Percentiles rank a stretch among this genome's conserved stretches.
These are phyloP conservation scores for Heliconius cydno DNA, from an alignment of 2,888 invertebrate species.

Conservation along the genomic window DNA sequence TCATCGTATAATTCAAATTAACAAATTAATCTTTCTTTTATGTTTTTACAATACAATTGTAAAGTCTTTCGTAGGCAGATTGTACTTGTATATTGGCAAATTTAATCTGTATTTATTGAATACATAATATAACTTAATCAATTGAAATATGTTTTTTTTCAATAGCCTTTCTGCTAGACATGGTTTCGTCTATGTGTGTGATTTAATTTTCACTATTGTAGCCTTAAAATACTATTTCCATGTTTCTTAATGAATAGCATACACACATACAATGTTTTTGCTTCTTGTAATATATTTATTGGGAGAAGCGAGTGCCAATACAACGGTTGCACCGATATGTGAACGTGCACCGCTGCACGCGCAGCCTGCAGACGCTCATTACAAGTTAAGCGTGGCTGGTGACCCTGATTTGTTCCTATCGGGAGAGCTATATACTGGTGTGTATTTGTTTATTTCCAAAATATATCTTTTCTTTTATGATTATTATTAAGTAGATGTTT, in stretches of 20 bases:
- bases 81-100: background rate
- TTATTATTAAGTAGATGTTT: no score
- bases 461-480: no score
- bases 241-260: background rate
- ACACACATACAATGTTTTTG: conserved; percentile 34
- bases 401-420: conserved; percentile 89
- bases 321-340: conserved; percentile 52
- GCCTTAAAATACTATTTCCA: background rate
- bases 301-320: conserved; percentile 32
- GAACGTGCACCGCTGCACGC: conserved; percentile 69
- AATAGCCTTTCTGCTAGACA: no score
- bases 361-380: conserved; percentile 86
- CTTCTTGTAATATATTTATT: conserved; percentile 29
- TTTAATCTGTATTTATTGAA: background rate
- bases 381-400: conserved; percentile 88
- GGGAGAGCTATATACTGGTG: conserved; percentile 90
- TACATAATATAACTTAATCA: no score
- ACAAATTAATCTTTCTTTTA: background rate
- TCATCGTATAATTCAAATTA: background rate
- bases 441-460: background rate
- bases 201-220: background rate
- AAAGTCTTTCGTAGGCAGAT: background rate
- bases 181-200: no score
- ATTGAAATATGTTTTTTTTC: no score
- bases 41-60: background rate